A percentile compares a stretch with the other conserved stretches of the same genome.
phyloP scores from a whole-genome alignment of 2,888 invertebrate genomes.

The Drosophila longiperda region DNA sequence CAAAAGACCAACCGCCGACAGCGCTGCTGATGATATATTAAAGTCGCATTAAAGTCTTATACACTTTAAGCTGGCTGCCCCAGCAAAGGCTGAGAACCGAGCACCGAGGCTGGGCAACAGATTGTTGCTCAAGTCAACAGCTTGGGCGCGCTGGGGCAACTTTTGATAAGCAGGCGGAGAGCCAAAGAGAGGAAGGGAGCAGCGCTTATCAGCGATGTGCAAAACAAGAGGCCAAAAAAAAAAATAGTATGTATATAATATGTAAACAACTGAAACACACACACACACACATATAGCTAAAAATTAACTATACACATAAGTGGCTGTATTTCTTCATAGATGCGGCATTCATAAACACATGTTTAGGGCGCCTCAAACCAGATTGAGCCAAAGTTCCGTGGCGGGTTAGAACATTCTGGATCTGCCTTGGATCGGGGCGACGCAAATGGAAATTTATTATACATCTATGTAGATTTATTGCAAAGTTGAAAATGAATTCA shows the following conservation, averaged over 20 bases:
- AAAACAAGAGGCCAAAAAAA: constrained; percentile 70
- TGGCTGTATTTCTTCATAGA: constrained; percentile 28
- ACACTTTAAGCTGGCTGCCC: constrained; percentile 45
- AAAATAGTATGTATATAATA: constrained; percentile 70
- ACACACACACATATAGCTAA: constrained; percentile 23
- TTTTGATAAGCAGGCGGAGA: constrained; percentile 68
- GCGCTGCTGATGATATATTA: constrained; percentile 58
- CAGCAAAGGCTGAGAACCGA: constrained; percentile 32
- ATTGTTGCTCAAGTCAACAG: constrained; percentile 78
- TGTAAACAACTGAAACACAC: constrained; percentile 61
- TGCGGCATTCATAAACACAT: constrained; percentile 65
- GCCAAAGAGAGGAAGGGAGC: constrained; percentile 5
- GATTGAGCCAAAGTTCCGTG: constrained; percentile 53
- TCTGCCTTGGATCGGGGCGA: constrained; percentile 5
- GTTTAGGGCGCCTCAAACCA: constrained; percentile 67
- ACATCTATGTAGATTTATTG: constrained; percentile 76
- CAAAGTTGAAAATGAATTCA: constrained; percentile 71
- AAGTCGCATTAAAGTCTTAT: constrained; percentile 75
- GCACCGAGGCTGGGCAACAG: constrained; percentile 58
- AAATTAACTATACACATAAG: constrained; percentile 16
- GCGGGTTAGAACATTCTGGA: constrained; percentile 8
- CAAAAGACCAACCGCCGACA: constrained; percentile 29
- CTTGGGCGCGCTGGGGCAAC: constrained; percentile 65
- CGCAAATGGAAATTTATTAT: constrained; percentile 75
- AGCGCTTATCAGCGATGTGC: constrained; percentile 66